Conservation (phyloP, 1,140 invertebrate species). For the Plectrocnemia conspersa region DNA sequence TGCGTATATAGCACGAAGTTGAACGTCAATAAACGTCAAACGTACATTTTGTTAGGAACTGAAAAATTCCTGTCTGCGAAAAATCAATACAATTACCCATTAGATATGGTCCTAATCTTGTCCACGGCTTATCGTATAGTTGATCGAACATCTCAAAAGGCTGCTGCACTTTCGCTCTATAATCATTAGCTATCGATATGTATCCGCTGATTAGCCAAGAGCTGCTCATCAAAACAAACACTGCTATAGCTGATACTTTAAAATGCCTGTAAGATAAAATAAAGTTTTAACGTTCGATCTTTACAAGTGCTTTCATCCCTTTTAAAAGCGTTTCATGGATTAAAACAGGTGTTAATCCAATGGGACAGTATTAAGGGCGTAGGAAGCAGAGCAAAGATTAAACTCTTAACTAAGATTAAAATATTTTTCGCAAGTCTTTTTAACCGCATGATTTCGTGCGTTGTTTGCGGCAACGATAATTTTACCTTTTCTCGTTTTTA, state of each 20-base stretch:
- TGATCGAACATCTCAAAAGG: constrained; percentile 79
- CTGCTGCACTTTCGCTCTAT: constrained; percentile 71
- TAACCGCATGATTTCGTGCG: no score
- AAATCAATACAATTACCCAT: constrained; percentile 52
- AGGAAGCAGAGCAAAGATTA: no score
- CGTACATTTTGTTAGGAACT: background rate
- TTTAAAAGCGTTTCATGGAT: no score
- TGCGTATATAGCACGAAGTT: no score
- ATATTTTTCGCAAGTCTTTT: no score
- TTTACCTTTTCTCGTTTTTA: no score
- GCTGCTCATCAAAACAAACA: constrained; percentile 58
- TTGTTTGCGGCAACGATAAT: no score
- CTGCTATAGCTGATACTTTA: constrained; percentile 51
- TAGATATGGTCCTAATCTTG: constrained; percentile 73
- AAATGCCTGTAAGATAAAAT: constrained; percentile 48
- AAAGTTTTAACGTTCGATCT: background rate
- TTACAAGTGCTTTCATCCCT: no score
- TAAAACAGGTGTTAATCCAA: no score
- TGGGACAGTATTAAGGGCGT: no score
- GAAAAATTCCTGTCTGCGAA: background rate
- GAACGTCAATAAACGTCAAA: background rate
- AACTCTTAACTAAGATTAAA: no score
- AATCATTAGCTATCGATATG: constrained; percentile 69
- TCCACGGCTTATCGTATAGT: constrained; percentile 81
- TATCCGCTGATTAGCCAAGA: constrained; percentile 73